Conservation (phyloP, 2,888 invertebrate genomes). For the Osmoderma eremita region DNA sequence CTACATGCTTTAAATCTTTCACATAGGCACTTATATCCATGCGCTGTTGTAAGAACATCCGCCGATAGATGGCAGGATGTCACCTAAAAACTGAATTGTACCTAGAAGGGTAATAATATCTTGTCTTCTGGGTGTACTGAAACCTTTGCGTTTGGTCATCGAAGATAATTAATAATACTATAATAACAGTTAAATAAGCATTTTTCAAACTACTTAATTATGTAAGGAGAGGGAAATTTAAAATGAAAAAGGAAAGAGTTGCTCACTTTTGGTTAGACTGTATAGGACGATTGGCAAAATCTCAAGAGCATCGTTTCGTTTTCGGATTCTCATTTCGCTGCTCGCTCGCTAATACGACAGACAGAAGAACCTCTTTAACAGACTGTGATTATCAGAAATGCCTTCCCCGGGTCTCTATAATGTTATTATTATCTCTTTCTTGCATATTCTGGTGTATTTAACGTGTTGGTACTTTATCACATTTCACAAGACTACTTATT, state of each 20-base stretch:
- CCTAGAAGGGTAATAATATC: too few species aligned
- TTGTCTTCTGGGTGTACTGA: too few species aligned
- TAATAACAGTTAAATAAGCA: constrained; percentile 60
- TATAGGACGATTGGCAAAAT: constrained; percentile 56
- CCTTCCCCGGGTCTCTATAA: constrained; percentile 61
- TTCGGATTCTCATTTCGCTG: constrained; percentile 34
- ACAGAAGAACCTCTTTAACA: constrained; percentile 60
- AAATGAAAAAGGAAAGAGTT: constrained; percentile 48
- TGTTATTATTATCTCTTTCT: constrained; percentile 50
- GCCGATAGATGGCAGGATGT: too few species aligned
- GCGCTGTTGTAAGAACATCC: too few species aligned
- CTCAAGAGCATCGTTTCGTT: constrained; percentile 50
- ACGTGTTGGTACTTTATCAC: constrained; percentile 43
- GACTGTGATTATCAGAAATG: constrained; percentile 67
- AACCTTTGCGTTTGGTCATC: too few species aligned
- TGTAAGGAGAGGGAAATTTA: constrained; percentile 18
- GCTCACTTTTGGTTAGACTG: constrained; percentile 57
- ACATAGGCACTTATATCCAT: too few species aligned
- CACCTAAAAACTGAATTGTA: too few species aligned
- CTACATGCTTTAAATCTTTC: too few species aligned
- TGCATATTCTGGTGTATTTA: constrained; percentile 43
- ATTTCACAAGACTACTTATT: constrained; percentile 26
- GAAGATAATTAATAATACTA: constrained; percentile 56
- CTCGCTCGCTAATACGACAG: constrained; percentile 40
- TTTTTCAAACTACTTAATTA: constrained; percentile 54